phyloP scores from a whole-genome alignment of 1,140 invertebrate species.

The Bombus picipes region DNA sequence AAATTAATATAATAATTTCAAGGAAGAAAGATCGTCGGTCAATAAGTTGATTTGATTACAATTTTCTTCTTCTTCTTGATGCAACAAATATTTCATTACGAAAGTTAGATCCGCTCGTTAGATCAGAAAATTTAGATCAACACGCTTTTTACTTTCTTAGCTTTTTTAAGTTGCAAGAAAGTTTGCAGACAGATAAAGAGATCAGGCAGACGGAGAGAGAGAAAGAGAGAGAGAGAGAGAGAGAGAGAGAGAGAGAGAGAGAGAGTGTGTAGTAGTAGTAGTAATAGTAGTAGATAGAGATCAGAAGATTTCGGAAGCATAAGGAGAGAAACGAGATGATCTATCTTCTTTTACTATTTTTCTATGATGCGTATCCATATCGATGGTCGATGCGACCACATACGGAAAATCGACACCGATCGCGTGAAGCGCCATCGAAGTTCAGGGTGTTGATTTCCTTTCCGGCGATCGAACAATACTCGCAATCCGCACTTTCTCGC shows the following conservation, averaged over 20 bases:
- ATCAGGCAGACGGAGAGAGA: too few relatives aligned
- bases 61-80: not conserved
- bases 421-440: conserved; percentile 50
- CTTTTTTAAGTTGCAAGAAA: not conserved
- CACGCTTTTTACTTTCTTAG: not conserved
- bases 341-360: conserved; percentile 11
- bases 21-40: not conserved
- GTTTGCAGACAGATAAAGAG: not conserved
- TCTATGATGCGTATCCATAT: conserved; percentile 14
- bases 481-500: conserved; percentile 33
- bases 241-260: too few relatives aligned
- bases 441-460: conserved; percentile 47
- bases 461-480: conserved; percentile 38
- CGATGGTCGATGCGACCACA: conserved; percentile 29
- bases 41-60: not conserved
- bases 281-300: not conserved
- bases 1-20: not conserved
- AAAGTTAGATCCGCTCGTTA: not conserved
- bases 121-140: too few relatives aligned
- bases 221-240: too few relatives aligned
- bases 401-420: conserved; percentile 51
- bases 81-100: not conserved
- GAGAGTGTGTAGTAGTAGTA: too few relatives aligned
- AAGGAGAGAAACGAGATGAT: not conserved
- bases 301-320: not conserved